Conservation (phyloP, 1,140 invertebrate genomes). For the Lineus longissimus region DNA sequence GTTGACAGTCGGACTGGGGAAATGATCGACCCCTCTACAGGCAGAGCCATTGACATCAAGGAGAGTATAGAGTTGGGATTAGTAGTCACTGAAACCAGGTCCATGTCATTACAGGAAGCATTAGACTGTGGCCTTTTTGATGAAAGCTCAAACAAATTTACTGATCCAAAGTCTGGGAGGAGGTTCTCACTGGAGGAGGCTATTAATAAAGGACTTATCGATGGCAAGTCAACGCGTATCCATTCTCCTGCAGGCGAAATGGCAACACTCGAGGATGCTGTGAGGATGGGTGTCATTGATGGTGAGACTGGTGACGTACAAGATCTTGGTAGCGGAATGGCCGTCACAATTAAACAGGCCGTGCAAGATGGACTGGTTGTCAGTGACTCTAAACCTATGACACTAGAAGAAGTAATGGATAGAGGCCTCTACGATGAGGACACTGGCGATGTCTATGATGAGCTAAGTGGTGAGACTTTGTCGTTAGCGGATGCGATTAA, state of each 20-base stretch:
- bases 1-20: slow-evolving; percentile 39
- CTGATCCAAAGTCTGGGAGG: slow-evolving; percentile 70
- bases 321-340: no score
- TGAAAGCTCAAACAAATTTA: slow-evolving; percentile 55
- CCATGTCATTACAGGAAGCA: slow-evolving; percentile 63
- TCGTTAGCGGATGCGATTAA: slow-evolving; percentile 64
- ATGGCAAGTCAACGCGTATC: slow-evolving; percentile 60
- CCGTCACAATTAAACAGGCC: background rate
- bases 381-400: background rate
- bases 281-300: slow-evolving; percentile 38
- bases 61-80: slow-evolving; percentile 82
- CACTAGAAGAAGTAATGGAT: slow-evolving; percentile 36
- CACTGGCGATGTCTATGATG: slow-evolving; percentile 64
- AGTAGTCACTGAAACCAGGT: slow-evolving; percentile 68
- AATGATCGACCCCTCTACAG: slow-evolving; percentile 34
- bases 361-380: background rate
- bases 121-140: slow-evolving; percentile 62
- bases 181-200: slow-evolving; percentile 70
- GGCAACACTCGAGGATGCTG: slow-evolving; percentile 42
- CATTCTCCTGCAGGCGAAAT: slow-evolving; percentile 28
- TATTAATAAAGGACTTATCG: slow-evolving; percentile 66
- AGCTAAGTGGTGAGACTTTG: slow-evolving; percentile 56
- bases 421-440: slow-evolving; percentile 74
- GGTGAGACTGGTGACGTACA: slow-evolving; percentile 31
- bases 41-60: slow-evolving; percentile 46